Percentiles rank a stretch among this genome's conserved stretches.
Evolutionary conservation across 2,113 vertebrate genomes (phyloP).

Genomic region (Fregetta grallaria): DNA sequence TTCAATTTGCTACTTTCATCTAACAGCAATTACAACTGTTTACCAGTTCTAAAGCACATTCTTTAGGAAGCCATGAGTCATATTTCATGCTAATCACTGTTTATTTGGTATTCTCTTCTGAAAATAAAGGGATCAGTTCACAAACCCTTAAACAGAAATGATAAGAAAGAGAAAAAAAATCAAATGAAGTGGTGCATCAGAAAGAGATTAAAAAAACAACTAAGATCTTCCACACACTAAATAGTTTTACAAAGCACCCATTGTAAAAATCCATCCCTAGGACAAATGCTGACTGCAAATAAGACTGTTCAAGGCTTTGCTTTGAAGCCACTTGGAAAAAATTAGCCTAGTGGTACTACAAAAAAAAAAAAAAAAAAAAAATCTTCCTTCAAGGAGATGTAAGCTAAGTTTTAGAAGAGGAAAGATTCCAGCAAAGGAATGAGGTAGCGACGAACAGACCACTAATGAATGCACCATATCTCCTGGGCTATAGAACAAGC

Average conservation of each 20-base stretch:
- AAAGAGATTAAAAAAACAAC: not conserved
- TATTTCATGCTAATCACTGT: constrained; percentile 49
- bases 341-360: not conserved
- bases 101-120: constrained; percentile 45
- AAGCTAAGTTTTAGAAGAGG: not conserved
- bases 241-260: constrained; percentile 16
- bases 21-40: constrained; percentile 61
- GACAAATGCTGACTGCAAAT: constrained; percentile 26
- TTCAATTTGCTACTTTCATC: constrained; percentile 61
- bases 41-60: constrained; percentile 36
- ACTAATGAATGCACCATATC: not conserved
- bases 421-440: not conserved
- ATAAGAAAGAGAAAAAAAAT: not conserved
- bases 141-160: constrained; percentile 28
- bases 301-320: not conserved
- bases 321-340: constrained; percentile 31
- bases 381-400: not conserved
- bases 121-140: constrained; percentile 51
- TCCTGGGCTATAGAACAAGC: not conserved
- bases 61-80: constrained; percentile 38
- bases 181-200: constrained; percentile 10
- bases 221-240: not conserved
- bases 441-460: not conserved
- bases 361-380: not conserved
- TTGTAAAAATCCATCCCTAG: constrained; percentile 22